Evolutionary conservation across 1,140 invertebrate species (phyloP).

Genomic region (Melitaea cinxia): DNA sequence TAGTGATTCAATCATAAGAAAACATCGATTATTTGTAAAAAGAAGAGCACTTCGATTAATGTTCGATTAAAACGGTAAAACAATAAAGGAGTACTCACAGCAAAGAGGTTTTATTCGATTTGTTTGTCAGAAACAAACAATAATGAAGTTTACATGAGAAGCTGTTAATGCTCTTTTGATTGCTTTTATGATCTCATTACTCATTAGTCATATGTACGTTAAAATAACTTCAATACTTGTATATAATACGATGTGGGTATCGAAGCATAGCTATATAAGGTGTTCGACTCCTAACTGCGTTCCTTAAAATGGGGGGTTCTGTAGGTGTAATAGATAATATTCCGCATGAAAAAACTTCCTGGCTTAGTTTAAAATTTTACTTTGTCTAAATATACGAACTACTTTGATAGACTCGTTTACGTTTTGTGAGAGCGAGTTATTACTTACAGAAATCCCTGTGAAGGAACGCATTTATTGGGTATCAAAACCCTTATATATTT

Average conservation of each 20-base stretch:
- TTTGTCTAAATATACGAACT: too few species aligned
- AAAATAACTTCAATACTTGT: neutral
- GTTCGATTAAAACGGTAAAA: slow-evolving; percentile 18
- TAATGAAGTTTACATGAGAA: slow-evolving; percentile 12
- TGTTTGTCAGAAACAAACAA: slow-evolving; percentile 25
- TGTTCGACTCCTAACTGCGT: too few species aligned
- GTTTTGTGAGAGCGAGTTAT: too few species aligned
- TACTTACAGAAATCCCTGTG: too few species aligned
- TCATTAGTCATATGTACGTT: slow-evolving; percentile 25
- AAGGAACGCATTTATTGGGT: too few species aligned
- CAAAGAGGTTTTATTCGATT: slow-evolving; percentile 26
- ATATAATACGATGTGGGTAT: neutral
- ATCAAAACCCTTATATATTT: too few species aligned
- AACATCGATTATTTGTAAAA: slow-evolving; percentile 24
- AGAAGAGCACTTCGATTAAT: slow-evolving; percentile 27
- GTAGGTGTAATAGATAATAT: too few species aligned
- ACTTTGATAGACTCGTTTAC: too few species aligned
- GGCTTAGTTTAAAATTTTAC: too few species aligned
- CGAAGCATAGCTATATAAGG: neutral
- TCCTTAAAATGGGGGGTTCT: too few species aligned
- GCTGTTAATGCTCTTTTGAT: slow-evolving; percentile 24
- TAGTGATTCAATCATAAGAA: slow-evolving; percentile 28
- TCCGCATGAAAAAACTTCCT: too few species aligned
- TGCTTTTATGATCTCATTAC: slow-evolving; percentile 32
- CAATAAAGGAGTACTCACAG: slow-evolving; percentile 12